Evolutionary conservation across 1,140 invertebrate species (phyloP), one percentile per base, ranked within the genome.

Genomic region (Latrodectus geometricus): DNA sequence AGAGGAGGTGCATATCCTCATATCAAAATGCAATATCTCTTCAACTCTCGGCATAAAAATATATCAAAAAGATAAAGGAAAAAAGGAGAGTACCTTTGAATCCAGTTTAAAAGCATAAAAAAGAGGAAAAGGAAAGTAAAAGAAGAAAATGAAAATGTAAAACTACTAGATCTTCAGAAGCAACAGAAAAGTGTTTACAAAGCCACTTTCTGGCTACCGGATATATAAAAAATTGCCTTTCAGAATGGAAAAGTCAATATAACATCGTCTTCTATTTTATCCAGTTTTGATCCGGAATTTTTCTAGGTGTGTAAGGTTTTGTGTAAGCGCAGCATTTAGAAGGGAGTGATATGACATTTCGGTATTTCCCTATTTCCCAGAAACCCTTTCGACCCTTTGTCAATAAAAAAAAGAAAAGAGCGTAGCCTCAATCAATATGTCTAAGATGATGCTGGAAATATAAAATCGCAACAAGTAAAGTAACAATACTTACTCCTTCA

Each of bases 11-110:
- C 35, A 54, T 75, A 75, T 21, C 17, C 49, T 7, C 73, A 50
- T 54, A 75, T 75, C 73, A 52, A 75, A 75, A 75, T 75, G 73
- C 73, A 75, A 75, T 75, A 75, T 56, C 73, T 50, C 50, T 49
- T 75, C 52, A 75, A 75, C 73, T 75, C 21, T 35, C 23, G n/a
- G 52, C 50, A 52, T 7, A 17, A n/a, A 49, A 54, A 20, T 5
- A 35, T 35, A 35, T 35, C 35, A 21, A 72, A 72, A 72, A 15
- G 1, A 48, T 72, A 72, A 48, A 35, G 35, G 35, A 35, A 72
- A 35, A 72, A 35, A 72, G 49, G 9, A 72, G 9, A 17, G 35
- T 72, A 15, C 21, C 17, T 4, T 9, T 48, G 50, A 75, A 75
- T 75, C 50, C 73, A 20, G 73, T 75, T 75, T 75, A 75, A 54